Evolutionary conservation across 2,888 invertebrate species (phyloP).

Genomic region (Lasiommata megera): DNA sequence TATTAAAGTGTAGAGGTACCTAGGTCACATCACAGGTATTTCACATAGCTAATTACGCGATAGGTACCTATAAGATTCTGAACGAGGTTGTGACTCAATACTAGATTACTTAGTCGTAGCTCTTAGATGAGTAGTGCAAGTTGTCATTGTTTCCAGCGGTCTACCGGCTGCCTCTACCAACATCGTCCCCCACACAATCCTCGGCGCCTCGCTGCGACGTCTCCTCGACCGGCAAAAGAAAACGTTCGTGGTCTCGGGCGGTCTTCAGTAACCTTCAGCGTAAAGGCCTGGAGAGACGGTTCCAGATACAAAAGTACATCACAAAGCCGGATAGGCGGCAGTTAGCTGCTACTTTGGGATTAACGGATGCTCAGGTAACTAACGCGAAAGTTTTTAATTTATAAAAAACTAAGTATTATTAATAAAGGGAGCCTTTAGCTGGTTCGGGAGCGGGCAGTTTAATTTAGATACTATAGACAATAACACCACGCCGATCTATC

Average conservation of each 20-base stretch:
- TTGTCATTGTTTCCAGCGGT: constrained; percentile 41
- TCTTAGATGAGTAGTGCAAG: neutral
- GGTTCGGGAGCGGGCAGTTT: too few species aligned
- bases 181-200: constrained; percentile 61
- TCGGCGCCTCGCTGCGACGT: constrained; percentile 70
- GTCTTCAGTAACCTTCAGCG: constrained; percentile 96
- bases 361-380: constrained; percentile 95
- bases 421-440: too few species aligned
- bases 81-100: too few species aligned
- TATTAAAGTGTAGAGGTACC: too few species aligned
- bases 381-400: too few species aligned
- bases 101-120: too few species aligned
- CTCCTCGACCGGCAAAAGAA: constrained; percentile 85
- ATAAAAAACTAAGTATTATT: too few species aligned
- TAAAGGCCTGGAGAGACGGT: constrained; percentile 95
- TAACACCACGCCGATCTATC: too few species aligned
- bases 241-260: constrained; percentile 96
- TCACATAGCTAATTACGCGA: too few species aligned
- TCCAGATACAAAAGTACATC: constrained; percentile 97
- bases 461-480: too few species aligned
- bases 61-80: too few species aligned
- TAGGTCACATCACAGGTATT: too few species aligned
- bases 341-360: constrained; percentile 93
- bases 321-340: constrained; percentile 96
- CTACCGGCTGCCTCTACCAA: constrained; percentile 66